Base-by-base conservation (phyloP, 1,140 invertebrate genomes). In the Trypoxylus dichotomus region DNA sequence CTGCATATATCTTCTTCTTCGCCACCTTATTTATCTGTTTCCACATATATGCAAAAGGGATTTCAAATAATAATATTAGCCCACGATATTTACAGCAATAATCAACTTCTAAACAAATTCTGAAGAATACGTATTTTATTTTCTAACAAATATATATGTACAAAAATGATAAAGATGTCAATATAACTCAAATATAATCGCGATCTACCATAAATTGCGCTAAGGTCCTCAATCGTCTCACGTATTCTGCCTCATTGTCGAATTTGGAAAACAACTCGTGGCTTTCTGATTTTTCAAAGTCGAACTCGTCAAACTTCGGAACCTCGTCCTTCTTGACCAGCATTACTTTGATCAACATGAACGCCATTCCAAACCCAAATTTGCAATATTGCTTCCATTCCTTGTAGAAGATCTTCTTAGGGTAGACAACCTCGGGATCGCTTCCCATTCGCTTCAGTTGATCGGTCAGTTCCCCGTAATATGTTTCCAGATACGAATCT, bases 401-500 rank as follows among this genome's bases (percentile, higher is more conserved):
- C 2, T 83, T 76, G 41, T 82, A 76, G 32, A 90, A 90, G 37
- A 86, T 81, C 5, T 72, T 27, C 10, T 81, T 83, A 0, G 90
- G 87, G 81, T 89, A 89, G 8, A 89, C 77, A 32, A 87, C 81
- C 1, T 87, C 81, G 1, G 88, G 81, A 19, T 86, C 80, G 32
- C 80, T 88, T 79, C 84, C 87, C 79, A 85, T 83, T 10, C 54
- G 11, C 43, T 47, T 78, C 10, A 83, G n/a, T 74, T 76, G 85
- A 13, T 82, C 82, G 0, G 80, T 80, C 73, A 91, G 82, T 21
- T 87, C 86, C n/a, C 83, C 79, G 77, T 90, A 87, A 83, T 91
- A 91, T 6, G 88, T 80, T 19, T 90, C 78, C 1, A 91, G 41
- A n/a, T 90, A 81, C 58, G 83, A 71, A 8, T 88, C 79, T 60